These are phyloP conservation scores for Pseudomyrmex concolor DNA, from an alignment of 1,140 invertebrate species.

Conservation along the genomic window DNA sequence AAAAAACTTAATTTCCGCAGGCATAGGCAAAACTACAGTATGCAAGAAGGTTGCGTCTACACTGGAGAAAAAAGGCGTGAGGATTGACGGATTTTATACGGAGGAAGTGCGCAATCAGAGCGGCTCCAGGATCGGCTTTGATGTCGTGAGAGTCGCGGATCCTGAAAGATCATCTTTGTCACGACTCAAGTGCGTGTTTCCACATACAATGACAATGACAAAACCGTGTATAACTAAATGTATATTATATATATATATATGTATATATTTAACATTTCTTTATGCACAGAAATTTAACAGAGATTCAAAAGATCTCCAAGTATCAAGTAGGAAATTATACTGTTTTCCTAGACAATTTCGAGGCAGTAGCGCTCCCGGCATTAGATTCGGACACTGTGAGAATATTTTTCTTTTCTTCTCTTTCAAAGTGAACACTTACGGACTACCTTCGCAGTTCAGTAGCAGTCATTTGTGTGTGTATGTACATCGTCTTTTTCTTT, in stretches of 20 bases:
- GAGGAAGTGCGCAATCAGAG: conserved; percentile 85
- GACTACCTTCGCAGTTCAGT: neutral
- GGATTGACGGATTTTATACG: conserved; percentile 87
- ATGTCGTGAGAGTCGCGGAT: conserved; percentile 86
- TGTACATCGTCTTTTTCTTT: conserved; percentile 57
- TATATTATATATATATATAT: neutral
- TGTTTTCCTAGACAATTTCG: conserved; percentile 87
- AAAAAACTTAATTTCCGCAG: conserved; percentile 77
- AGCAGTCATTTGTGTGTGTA: neutral
- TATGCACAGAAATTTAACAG: conserved; percentile 65
- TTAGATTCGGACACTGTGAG: conserved; percentile 77
- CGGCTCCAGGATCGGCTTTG: conserved; percentile 86
- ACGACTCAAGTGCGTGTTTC: conserved; percentile 81
- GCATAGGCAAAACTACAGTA: conserved; percentile 88
- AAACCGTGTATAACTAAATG: conserved; percentile 29
- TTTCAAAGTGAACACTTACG: no score
- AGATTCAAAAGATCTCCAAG: conserved; percentile 68
- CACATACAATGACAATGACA: conserved; percentile 18
- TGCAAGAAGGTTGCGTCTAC: conserved; percentile 84
- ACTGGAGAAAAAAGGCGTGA: conserved; percentile 78
- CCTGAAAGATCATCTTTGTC: conserved; percentile 82
- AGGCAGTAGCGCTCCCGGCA: conserved; percentile 84
- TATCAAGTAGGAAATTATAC: conserved; percentile 86
- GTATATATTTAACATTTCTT: conserved; percentile 37
- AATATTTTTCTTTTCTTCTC: neutral